Base-by-base conservation (phyloP, 1,140 invertebrate genomes). In the Lucilia sericata region DNA sequence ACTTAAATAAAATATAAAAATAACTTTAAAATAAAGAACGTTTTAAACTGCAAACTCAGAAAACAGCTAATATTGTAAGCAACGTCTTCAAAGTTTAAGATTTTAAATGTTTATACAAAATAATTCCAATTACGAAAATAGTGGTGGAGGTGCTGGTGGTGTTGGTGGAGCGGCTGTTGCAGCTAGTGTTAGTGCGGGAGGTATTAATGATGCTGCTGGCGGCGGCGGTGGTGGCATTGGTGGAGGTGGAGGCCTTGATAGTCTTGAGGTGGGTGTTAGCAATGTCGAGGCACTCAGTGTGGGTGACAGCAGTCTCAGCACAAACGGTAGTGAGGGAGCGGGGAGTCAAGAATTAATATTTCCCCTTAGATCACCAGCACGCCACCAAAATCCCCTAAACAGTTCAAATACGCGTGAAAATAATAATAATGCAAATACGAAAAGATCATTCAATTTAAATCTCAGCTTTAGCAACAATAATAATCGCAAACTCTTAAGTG, bases 391-490 rank as follows among this genome's bases (percentile, higher is more conserved):
- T 30, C 3, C 25, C 1, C 25, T 30, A 49, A 19, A 13, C 42
- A 80, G 42, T 12, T 25, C 19, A 70, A 2, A n/a, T 17, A 14
- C 13, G 30, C 81, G 76, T 25, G 60, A 82, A 19, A 82, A 82
- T 13, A 82, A 65, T 34, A 82, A 82, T n/a, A 82, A 82, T 65
- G 17, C 51, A 12, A 82, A 82, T 70, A 65, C 81, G 30, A 82
- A 82, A 82, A 55, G 81, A 42, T 42, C 51, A 10, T 70, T 82
- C 55, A 82, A 82, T 65, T 42, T 82, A 25, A 82, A 70, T 82
- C 60, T 82, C 25, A 65, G 81, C 51, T 82, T 82, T n/a, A 82
- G 81, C 55, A 88, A 87, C 86, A 87, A 85, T 84, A 87, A 87
- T 36, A 84, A 84, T 12, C 85, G 86, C 85, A 87, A 86, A 85